Base-by-base conservation (phyloP, 1,140 invertebrate species). In the Drosophila seguyi region DNA sequence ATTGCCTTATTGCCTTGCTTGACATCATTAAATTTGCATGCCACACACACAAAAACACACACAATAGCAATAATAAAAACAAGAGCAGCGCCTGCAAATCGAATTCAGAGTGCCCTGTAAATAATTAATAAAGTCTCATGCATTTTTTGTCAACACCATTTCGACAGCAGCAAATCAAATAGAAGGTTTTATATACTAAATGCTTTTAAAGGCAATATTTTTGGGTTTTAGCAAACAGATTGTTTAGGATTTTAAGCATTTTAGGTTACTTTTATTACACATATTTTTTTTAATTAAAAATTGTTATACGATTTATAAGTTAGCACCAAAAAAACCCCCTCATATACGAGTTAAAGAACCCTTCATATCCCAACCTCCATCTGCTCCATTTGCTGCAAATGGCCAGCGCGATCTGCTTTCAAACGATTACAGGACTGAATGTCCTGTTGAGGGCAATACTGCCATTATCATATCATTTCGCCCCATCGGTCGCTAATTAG, bases 11-110 rank as follows among this genome's bases (percentile, higher is more conserved):
- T 41, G 38, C 47, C 65, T 34, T 25, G 34, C 59, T 65, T 59
- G 77, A 75, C 81, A 81, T 77, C 82, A 84, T 84, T 80, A 81
- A 85, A 81, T 81, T 76, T 69, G 57, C 67, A 75, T 72, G 59
- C 55, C 34, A 39, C 63, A 60, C 29, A 56, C 31, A 63, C 59
- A 31, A n/a, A 41, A 20, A 44, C 41, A 60, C 60, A 45, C 14
- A 47, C n/a, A 18, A 16, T 3, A 41, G 27, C 16, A 67, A 55
- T 67, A 68, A 67, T 68, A 39, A 72, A 57, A 69, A 20, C 39
- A 20, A 10, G 29, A 45, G 22, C 16, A 55, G 42, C 3, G n/a
- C 18, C 16, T 25, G 5, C 31, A 27, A 44, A 42, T 41, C 55
- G 61, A 59, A 63, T 42, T 31, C 11, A 4, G 41, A 16, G 14